A percentile compares a stretch with the other conserved stretches of the same genome.
phyloP scores from a whole-genome alignment of 1,140 invertebrate species.

The Leptinotarsa undecemlineata region DNA sequence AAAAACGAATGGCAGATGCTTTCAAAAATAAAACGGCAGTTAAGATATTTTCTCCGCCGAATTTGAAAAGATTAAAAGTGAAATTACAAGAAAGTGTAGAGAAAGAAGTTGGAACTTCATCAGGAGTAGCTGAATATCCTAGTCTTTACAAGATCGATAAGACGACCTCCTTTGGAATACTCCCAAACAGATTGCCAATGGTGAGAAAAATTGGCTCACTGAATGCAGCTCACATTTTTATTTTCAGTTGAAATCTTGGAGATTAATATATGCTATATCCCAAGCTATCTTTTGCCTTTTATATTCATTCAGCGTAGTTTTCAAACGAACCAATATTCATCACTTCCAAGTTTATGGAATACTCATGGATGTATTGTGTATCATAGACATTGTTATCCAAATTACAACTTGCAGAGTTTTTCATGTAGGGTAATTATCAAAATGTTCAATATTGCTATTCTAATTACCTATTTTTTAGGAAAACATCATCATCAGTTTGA shows the following conservation, averaged over 20 bases:
- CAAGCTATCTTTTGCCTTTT: constrained; percentile 1
- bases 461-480: constrained; percentile 50
- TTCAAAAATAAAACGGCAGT: constrained; percentile 31
- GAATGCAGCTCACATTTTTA: background rate
- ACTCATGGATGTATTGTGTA: background rate
- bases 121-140: background rate
- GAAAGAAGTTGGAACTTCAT: background rate
- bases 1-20: background rate
- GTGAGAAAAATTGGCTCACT: background rate
- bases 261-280: background rate
- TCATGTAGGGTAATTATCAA: background rate
- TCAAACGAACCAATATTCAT: background rate
- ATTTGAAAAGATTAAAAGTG: constrained; percentile 38
- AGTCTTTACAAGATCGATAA: background rate
- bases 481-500: constrained; percentile 49
- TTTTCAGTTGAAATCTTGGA: constrained; percentile 17
- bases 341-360: background rate
- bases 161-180: background rate
- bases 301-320: constrained; percentile 4
- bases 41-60: constrained; percentile 49
- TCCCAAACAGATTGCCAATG: background rate
- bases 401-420: background rate
- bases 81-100: background rate
- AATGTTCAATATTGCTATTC: no score
- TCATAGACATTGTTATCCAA: constrained; percentile 9